Percentiles rank a stretch among this genome's conserved stretches.
Evolutionary conservation across 1,140 invertebrate species (phyloP).

Genomic region (Magallana gigas): DNA sequence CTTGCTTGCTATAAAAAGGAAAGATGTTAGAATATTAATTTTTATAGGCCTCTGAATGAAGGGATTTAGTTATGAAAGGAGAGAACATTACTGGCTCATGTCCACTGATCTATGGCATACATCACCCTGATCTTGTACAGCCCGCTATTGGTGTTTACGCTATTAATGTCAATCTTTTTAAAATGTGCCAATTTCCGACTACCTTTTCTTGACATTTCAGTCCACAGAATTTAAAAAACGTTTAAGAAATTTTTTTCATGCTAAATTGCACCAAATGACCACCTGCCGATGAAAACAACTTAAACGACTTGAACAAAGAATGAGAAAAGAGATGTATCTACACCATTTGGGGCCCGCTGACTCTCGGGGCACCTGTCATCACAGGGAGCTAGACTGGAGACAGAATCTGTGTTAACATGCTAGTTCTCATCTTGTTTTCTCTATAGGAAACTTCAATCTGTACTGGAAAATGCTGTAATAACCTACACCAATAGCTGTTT

Average conservation of each 20-base stretch:
- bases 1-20: neutral
- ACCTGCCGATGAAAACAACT: neutral
- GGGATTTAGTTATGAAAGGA: neutral
- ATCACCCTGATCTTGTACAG: conserved; percentile 10
- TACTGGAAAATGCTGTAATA: neutral
- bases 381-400: neutral
- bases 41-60: conserved; percentile 4
- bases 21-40: conserved; percentile 12
- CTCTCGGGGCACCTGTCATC: neutral
- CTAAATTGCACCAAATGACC: conserved; percentile 30
- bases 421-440: neutral
- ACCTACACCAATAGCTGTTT: neutral
- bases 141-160: neutral
- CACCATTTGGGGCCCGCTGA: conserved; percentile 12
- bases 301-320: neutral
- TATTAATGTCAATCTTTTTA: conserved; percentile 8
- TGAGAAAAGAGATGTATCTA: conserved; percentile 8
- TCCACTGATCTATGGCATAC: conserved; percentile 19
- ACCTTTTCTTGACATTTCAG: neutral
- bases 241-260: neutral
- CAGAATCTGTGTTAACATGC: conserved; percentile 5
- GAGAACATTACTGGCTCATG: neutral
- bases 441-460: neutral
- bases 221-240: neutral
- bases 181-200: conserved; percentile 17